A percentile compares a stretch with the other conserved stretches of the same genome.
These are phyloP conservation scores for Gymnogyps californianus DNA, from an alignment of 2,113 vertebrate species.

Conservation along the genomic window DNA sequence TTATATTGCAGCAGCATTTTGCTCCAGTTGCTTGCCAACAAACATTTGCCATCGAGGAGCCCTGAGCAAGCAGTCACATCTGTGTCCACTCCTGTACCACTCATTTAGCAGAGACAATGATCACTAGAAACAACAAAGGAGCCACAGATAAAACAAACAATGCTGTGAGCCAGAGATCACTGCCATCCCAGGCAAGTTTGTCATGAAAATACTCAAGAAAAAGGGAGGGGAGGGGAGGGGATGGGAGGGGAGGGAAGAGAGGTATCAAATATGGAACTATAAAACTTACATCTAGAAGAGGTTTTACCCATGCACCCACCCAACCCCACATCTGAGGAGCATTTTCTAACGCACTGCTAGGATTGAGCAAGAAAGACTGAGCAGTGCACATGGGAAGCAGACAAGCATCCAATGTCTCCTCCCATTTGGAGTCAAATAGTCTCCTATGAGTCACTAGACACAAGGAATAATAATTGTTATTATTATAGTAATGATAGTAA, in stretches of 20 bases:
- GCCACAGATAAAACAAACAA: constrained; percentile 41
- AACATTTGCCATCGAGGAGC: constrained; percentile 52
- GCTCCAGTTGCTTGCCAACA: constrained; percentile 58
- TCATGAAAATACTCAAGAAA: background rate
- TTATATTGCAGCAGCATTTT: constrained; percentile 3
- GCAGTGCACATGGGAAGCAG: constrained; percentile 21
- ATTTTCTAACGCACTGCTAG: constrained; percentile 11
- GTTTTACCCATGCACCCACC: constrained; percentile 34
- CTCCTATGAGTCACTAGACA: background rate
- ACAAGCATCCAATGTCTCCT: background rate
- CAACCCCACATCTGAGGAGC: constrained; percentile 6
- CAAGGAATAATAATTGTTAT: constrained; percentile 5
- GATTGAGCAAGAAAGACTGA: background rate
- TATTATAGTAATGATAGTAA: constrained; percentile 9
- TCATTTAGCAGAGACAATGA: constrained; percentile 74
- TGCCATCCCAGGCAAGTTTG: constrained; percentile 49
- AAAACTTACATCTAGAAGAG: constrained; percentile 31
- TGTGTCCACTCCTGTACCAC: constrained; percentile 61
- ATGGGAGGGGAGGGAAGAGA: background rate
- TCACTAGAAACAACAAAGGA: constrained; percentile 77
- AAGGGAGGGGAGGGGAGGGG: background rate
- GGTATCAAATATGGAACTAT: background rate
- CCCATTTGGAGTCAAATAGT: constrained; percentile 34
- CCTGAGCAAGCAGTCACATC: constrained; percentile 15
- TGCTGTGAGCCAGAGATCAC: background rate